These are phyloP conservation scores for Volucella inanis DNA, from an alignment of 2,888 invertebrate genomes.

Conservation along the genomic window DNA sequence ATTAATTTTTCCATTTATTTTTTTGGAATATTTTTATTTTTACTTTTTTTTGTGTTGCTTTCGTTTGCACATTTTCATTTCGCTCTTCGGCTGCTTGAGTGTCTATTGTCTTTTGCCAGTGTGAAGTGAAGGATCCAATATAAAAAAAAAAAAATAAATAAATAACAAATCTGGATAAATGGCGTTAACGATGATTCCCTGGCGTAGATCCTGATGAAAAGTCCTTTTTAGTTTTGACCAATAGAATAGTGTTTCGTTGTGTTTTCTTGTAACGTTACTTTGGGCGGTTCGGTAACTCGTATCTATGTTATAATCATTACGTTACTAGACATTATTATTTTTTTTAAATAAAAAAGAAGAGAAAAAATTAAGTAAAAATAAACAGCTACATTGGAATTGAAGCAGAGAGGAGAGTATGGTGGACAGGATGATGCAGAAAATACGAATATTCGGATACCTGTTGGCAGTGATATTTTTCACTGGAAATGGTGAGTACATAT, in stretches of 20 bases:
- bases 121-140: background rate
- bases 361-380: background rate
- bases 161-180: background rate
- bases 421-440: slow-evolving; percentile 34
- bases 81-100: background rate
- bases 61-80: slow-evolving; percentile 6
- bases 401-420: slow-evolving; percentile 8
- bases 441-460: slow-evolving; percentile 57
- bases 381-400: slow-evolving; percentile 1
- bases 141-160: background rate
- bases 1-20: slow-evolving; percentile 50
- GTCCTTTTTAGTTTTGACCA: background rate
- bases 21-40: slow-evolving; percentile 49
- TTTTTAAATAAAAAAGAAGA: background rate
- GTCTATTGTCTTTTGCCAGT: background rate
- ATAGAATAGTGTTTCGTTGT: slow-evolving; percentile 1
- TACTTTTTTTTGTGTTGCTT: slow-evolving; percentile 11
- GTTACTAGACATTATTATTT: background rate
- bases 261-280: background rate
- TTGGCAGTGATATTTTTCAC: slow-evolving; percentile 51
- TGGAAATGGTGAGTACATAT: slow-evolving; percentile 58
- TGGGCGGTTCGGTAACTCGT: background rate
- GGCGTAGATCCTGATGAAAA: slow-evolving; percentile 41
- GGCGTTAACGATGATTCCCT: slow-evolving; percentile 25
- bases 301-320: background rate